Percentiles rank a stretch among this genome's conserved stretches.
Evolutionary conservation across 2,888 invertebrate species (phyloP).

Genomic region (Netelia virgata): DNA sequence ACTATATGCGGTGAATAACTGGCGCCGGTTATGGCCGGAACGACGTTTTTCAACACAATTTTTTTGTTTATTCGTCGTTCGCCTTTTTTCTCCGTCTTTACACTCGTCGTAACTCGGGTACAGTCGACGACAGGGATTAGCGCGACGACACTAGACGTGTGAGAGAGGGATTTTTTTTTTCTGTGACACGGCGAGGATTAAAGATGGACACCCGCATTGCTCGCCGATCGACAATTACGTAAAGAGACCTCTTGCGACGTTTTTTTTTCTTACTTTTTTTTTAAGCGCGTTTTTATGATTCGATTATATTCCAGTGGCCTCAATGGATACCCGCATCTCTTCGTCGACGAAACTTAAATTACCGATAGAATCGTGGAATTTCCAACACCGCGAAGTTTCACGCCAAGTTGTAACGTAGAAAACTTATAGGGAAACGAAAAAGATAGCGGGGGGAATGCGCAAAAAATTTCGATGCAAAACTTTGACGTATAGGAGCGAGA

Average conservation of each 20-base stretch:
- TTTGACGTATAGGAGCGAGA: background rate
- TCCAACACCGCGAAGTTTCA: too few species aligned
- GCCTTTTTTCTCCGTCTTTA: background rate
- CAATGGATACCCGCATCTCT: slow-evolving; percentile 8
- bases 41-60: slow-evolving; percentile 14
- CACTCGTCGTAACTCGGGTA: slow-evolving; percentile 3
- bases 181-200: background rate
- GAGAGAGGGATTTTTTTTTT: background rate
- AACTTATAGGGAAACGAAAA: too few species aligned
- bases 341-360: background rate
- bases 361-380: background rate
- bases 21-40: slow-evolving; percentile 16
- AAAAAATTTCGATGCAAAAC: background rate
- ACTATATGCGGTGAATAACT: slow-evolving; percentile 18
- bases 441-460: too few species aligned
- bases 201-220: slow-evolving; percentile 41
- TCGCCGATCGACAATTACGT: slow-evolving; percentile 40
- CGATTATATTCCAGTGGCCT: background rate
- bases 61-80: slow-evolving; percentile 11
- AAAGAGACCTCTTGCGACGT: slow-evolving; percentile 3
- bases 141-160: background rate
- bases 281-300: background rate
- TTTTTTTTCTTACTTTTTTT: slow-evolving; percentile 2
- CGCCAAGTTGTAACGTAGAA: too few species aligned
- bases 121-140: background rate